Evolutionary conservation across 2,888 invertebrate species (phyloP).

Genomic region (Colostygia pectinataria): DNA sequence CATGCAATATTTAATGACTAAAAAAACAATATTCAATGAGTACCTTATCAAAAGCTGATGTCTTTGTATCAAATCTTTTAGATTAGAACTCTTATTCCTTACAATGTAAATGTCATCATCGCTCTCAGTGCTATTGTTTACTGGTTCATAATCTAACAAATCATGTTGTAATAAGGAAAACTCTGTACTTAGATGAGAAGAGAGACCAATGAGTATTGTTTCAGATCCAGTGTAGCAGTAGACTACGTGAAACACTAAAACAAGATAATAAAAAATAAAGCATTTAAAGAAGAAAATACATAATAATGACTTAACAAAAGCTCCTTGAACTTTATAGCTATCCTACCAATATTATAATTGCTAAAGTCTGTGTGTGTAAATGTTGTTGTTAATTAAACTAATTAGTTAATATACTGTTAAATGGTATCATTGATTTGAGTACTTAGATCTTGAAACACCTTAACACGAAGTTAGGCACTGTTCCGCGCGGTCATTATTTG

Average conservation of each 20-base stretch:
- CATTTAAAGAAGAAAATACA: no score
- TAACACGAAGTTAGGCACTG: no score
- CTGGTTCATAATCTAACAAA: conserved; percentile 39
- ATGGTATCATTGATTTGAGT: no score
- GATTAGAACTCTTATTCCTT: conserved; percentile 5
- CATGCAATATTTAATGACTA: no score
- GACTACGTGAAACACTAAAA: conserved; percentile 51
- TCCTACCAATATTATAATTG: no score
- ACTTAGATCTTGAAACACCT: no score
- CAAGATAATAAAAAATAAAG: background rate
- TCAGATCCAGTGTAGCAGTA: conserved; percentile 51
- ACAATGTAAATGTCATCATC: conserved; percentile 6
- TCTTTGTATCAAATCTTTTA: conserved; percentile 37
- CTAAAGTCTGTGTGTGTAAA: no score
- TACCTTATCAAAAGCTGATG: conserved; percentile 60
- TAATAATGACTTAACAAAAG: no score
- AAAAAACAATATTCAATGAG: conserved; percentile 2
- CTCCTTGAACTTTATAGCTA: no score
- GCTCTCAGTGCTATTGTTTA: background rate
- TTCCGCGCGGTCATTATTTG: no score
- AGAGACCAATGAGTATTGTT: conserved; percentile 52
- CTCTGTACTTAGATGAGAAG: conserved; percentile 51
- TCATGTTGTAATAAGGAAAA: conserved; percentile 56
- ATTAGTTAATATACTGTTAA: no score
- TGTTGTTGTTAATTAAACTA: no score